Evolutionary conservation across 1,140 invertebrate species (phyloP).

Genomic region (Pseudomyrmex flavicornis): DNA sequence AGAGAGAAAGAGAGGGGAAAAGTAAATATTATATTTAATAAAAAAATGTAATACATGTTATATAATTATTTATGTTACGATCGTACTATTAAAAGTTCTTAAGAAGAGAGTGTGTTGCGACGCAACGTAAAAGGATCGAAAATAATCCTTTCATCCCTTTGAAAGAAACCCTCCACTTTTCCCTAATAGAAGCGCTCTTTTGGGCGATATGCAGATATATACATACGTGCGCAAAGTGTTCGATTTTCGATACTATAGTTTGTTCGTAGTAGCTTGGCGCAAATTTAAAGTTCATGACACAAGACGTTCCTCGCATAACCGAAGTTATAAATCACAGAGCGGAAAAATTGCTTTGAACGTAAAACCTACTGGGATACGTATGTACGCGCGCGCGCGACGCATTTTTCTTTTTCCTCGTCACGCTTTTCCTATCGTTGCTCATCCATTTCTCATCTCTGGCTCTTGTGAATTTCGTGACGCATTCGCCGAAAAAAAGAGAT

Average conservation of each 20-base stretch:
- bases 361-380: background rate
- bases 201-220: constrained; percentile 17
- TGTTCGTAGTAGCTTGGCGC: background rate
- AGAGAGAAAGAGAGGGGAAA: too few relatives aligned
- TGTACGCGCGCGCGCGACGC: background rate
- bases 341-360: constrained; percentile 36
- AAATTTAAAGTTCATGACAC: background rate
- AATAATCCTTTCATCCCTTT: constrained; percentile 28
- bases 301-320: background rate
- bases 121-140: background rate
- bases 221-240: background rate
- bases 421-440: background rate
- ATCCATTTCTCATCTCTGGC: constrained; percentile 43
- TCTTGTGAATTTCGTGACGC: constrained; percentile 70
- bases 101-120: background rate
- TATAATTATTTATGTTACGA: too few relatives aligned
- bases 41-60: too few relatives aligned
- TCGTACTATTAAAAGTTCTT: too few relatives aligned
- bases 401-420: constrained; percentile 4
- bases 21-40: too few relatives aligned
- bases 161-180: background rate
- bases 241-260: constrained; percentile 38
- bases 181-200: background rate
- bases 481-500: constrained; percentile 62
- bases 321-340: constrained; percentile 15